These are phyloP conservation scores for Eulithis testata DNA, from an alignment of 2,888 invertebrate species.

Conservation along the genomic window DNA sequence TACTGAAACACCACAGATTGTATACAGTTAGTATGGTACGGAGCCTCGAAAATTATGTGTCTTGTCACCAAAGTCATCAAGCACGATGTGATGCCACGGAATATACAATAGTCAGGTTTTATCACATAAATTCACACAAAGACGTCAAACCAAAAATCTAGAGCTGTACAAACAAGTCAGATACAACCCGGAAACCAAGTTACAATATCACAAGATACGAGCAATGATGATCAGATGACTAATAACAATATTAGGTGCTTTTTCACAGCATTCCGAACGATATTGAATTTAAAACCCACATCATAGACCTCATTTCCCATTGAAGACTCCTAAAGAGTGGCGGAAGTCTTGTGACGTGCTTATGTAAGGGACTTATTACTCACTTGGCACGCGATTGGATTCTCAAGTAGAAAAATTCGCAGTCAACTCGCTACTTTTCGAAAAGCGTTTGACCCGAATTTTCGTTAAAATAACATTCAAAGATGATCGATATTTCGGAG, in stretches of 20 bases:
- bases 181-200: too few relatives aligned
- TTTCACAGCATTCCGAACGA: too few relatives aligned
- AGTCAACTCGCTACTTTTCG: constrained; percentile 24
- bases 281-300: constrained; percentile 2
- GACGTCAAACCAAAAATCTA: too few relatives aligned
- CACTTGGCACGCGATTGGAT: constrained; percentile 37
- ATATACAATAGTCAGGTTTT: neutral
- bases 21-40: constrained; percentile 1
- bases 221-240: too few relatives aligned
- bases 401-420: constrained; percentile 30
- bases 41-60: neutral
- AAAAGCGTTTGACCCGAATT: constrained; percentile 27
- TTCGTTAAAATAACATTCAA: neutral
- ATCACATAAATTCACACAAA: too few relatives aligned
- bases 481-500: neutral
- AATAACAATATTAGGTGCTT: neutral
- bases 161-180: too few relatives aligned
- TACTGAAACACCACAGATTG: constrained; percentile 6
- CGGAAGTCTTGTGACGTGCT: neutral
- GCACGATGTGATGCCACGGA: neutral
- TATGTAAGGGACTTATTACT: constrained; percentile 34
- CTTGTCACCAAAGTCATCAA: neutral
- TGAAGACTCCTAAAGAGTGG: neutral
- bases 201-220: too few relatives aligned
- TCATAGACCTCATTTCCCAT: constrained; percentile 1